Conservation (phyloP, 2,888 invertebrate genomes). For the Camponotus fellah region DNA sequence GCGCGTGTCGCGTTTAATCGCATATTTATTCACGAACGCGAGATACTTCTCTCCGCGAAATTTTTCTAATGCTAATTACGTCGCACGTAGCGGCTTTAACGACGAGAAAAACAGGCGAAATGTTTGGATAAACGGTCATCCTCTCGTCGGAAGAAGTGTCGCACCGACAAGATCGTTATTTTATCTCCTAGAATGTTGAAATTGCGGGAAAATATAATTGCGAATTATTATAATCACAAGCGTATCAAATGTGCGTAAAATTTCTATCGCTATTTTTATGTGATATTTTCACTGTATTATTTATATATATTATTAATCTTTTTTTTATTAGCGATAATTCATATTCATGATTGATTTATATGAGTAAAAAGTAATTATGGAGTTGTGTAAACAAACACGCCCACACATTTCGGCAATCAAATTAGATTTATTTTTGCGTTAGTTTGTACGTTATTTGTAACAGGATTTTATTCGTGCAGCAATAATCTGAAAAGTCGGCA, state of each 20-base stretch:
- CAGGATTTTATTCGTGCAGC: neutral
- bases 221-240: conserved; percentile 4
- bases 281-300: conserved; percentile 4
- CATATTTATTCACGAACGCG: conserved; percentile 40
- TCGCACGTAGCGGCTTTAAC: conserved; percentile 5
- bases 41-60: conserved; percentile 29
- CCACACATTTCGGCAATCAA: neutral
- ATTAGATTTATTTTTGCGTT: neutral
- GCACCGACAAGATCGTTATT: conserved; percentile 1
- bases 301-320: neutral
- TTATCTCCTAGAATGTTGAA: neutral
- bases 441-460: neutral
- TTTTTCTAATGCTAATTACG: conserved; percentile 45
- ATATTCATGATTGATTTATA: neutral
- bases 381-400: neutral
- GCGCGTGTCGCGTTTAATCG: conserved; percentile 36
- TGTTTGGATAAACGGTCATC: conserved; percentile 18
- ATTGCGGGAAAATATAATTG: neutral
- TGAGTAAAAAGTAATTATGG: neutral
- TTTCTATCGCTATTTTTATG: neutral
- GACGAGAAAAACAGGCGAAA: neutral
- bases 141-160: conserved; percentile 9
- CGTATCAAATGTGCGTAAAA: neutral
- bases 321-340: neutral
- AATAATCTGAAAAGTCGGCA: conserved; percentile 12